Base-by-base conservation (phyloP, 2,888 invertebrate species). In the Sminthurides aquaticus region DNA sequence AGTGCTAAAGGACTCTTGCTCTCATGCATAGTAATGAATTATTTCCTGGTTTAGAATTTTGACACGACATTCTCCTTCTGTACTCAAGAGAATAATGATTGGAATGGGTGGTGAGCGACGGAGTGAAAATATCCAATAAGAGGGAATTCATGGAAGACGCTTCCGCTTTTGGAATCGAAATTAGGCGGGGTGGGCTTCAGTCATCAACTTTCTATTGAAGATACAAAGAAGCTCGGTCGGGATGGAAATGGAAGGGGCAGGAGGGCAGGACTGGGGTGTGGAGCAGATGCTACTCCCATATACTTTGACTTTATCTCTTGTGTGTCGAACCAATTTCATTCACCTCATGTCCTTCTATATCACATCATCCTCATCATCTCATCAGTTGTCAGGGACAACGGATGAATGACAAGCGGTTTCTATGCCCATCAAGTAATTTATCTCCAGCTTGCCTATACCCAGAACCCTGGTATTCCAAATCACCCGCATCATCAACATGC, bases 11-110 rank as follows among this genome's bases (percentile, higher is more conserved):
- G 52, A 52, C 52, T 52, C 11, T 52, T 52, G 52, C 52, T 52
- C 52, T 52, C 52, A 52, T 52, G 52, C 52, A 52, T 52, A 52
- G 52, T 52, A 52, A 52, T 52, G 52, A 52, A 52, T 52, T 20
- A 52, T 52, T 52, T 52, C 52, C 52, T 52, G 52, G 52, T 52
- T 52, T 52, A 52, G 20, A 52, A 52, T 52, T 52, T 52, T 52
- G 52, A 22, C 52, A 52, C 52, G 52, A 52, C 52, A 20, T 52
- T 52, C 52, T 20, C 52, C 52, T 20, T 52, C 20, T 22, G 20
- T 52, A 20, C 52, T 52, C 52, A 15, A 52, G 52, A 52, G 52
- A 52, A 52, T 52, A 52, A 52, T 52, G 52, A 52, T 52, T 52
- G 15, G 15, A 18, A 52, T 52, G 18, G 52, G 15, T 22, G 52